Base-by-base conservation (phyloP, 1,140 invertebrate species). In the Micrasema minimum region DNA sequence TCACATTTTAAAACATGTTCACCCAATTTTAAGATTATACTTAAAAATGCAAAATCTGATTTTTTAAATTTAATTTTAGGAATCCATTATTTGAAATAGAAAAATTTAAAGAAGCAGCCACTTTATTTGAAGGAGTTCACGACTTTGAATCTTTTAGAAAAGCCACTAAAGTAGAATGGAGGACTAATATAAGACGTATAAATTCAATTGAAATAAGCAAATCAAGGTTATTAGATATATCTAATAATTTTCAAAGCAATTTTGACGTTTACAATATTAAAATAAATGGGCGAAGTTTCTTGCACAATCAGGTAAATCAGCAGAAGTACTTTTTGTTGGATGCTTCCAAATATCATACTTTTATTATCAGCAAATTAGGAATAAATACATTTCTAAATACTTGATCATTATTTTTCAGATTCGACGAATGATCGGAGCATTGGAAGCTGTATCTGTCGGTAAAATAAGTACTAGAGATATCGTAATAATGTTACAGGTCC, bases 401-500 rank as follows among this genome's bases (percentile, higher is more conserved):
- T n/a, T 57, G 22, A 51, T 26, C 53, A 64, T 65, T 48, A 61
- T 67, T 20, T 76, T 80, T 31, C 77, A 93, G 90, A 88, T 94
- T 4, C 86, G 92, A 48, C 86, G 91, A 41, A 94, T 92, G 79
- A 85, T 93, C 20, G 90, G 87, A 18, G 78, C 87, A 5, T 76
- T 93, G 14, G 76, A 92, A 31, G 80, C 82, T 4, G 79, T 91
- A 9, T 91, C 85, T 2, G 78, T 77, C 66, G 88, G 86, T 16
- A 83, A 80, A 71, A 81, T 93, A 50, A 83, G 85, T 23, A 80
- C 85, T 62, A 83, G 85, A 71, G 88, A 90, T 75, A 82, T 93
- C 31, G 85, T 85, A 72, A 83, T 86, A 73, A 92, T 94, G 91
- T 81, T 94, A 50, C 87, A 91, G 78, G 82, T 92, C 69, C 92